phyloP scores from a whole-genome alignment of 2,797 vertebrate species.

The Phrynocephalus vlangalii region DNA sequence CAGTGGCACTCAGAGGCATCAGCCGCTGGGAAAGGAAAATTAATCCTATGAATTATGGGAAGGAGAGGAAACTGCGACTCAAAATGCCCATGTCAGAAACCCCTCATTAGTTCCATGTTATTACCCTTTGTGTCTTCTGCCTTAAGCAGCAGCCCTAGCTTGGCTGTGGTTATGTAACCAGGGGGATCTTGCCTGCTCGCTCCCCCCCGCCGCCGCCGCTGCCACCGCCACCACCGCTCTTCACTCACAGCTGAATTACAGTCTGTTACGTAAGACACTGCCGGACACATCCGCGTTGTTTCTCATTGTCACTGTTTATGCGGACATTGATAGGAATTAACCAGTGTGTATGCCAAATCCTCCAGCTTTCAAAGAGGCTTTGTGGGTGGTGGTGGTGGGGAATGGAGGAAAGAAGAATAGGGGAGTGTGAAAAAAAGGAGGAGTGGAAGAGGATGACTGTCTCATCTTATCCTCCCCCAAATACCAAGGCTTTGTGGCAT shows the following conservation, averaged over 20 bases:
- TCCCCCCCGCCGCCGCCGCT: neutral
- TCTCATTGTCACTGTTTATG: conserved; percentile 28
- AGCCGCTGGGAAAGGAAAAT: conserved; percentile 33
- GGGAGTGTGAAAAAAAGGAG: neutral
- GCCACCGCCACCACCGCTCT: neutral
- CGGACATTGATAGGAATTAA: conserved; percentile 26
- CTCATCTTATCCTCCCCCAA: neutral
- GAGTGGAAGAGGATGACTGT: neutral
- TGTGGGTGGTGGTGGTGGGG: neutral
- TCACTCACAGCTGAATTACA: conserved; percentile 36
- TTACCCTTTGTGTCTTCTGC: conserved; percentile 34
- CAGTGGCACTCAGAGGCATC: conserved; percentile 8
- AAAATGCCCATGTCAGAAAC: conserved; percentile 25
- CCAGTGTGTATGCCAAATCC: neutral
- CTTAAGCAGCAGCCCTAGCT: conserved; percentile 24
- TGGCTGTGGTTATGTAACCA: conserved; percentile 32
- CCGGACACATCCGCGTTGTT: conserved; percentile 28
- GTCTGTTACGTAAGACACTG: conserved; percentile 35
- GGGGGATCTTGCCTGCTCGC: conserved; percentile 25
- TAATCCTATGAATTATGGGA: conserved; percentile 36
- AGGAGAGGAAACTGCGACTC: conserved; percentile 34
- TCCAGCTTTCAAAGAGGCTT: neutral
- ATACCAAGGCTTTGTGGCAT: neutral
- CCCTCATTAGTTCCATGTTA: conserved; percentile 42
- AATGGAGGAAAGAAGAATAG: neutral